Evolutionary conservation across 1,140 invertebrate genomes (phyloP), one percentile per base, ranked within the genome.

Genomic region (Sycobia sp.): DNA sequence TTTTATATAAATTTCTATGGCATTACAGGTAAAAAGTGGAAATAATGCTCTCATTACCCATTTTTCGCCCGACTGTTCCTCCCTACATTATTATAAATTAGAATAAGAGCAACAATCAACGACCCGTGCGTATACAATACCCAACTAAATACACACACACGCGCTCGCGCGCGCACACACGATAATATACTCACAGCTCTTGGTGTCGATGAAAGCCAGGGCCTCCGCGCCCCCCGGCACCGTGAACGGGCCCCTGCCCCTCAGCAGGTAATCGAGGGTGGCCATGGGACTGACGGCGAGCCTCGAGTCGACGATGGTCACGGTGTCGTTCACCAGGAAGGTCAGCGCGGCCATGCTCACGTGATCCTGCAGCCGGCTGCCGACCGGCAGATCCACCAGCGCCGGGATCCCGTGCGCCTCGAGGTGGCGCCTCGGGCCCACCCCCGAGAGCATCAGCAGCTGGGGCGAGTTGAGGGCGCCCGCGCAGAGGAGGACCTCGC

Each of bases 221-320:
- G 87, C 90, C 69, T 91, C 88, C 0, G 89, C 88, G 0, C 89
- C 90, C 0, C 89, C 89, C 0, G 90, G 86, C 41, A 89, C 76
- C 0, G 90, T 90, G 7, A 90, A 79, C 0, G 89, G 89, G 9
- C 92, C 91, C 11, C 68, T 77, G 0, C 84, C 83, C 0, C 82
- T 78, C 0, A 83, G 67, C 14, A 88, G 67, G 65, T 89, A 89
- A 3, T 85, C 77, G 2, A 86, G 68, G 3, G 86, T 83, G 50
- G 84, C 81, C n/a, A 73, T 50, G 7, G 86, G 84, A 73, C 84
- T 84, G 0, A 78, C 81, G 4, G 72, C 78, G 0, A 32, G 29
- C 29, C 29, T 4, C 0, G 82, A 65, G 72, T 86, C 76, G 11
- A 86, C 77, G 5, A 87, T 82, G 3, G 85, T 83, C 1, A 85